A percentile compares a stretch with the other conserved stretches of the same genome.
Conservation (phyloP, 2,113 vertebrate species). For the Saccopteryx bilineata region DNA sequence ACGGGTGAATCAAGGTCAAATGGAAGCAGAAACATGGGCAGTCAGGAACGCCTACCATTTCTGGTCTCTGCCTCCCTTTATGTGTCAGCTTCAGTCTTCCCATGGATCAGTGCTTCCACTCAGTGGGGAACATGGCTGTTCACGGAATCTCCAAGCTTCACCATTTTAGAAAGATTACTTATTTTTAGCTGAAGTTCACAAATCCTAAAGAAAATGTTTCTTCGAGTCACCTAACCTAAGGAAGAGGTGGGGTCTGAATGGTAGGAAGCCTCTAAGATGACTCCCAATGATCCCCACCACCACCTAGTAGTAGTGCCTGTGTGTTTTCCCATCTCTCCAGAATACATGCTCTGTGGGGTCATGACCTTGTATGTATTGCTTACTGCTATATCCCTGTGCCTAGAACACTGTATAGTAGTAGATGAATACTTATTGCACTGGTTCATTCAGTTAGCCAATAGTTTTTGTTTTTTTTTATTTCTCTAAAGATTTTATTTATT, state of each 20-base stretch:
- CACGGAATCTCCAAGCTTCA: not conserved
- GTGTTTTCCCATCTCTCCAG: not conserved
- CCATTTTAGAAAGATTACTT: not conserved
- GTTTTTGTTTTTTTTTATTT: not conserved
- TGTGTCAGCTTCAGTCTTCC: not conserved
- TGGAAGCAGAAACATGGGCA: not conserved
- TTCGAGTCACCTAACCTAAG: not conserved
- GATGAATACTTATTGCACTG: not conserved
- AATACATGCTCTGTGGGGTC: not conserved
- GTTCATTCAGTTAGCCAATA: not conserved
- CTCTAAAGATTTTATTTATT: no score
- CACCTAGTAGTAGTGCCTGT: not conserved
- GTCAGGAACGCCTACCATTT: not conserved
- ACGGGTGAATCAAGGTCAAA: not conserved
- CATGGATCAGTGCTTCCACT: not conserved
- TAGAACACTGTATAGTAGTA: not conserved
- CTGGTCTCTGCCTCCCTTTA: not conserved
- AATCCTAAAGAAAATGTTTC: slow-evolving; percentile 13
- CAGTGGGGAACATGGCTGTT: not conserved
- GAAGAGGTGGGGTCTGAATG: not conserved
- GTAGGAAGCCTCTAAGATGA: not conserved
- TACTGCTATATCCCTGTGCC: not conserved
- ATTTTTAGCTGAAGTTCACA: not conserved
- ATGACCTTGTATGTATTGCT: not conserved
- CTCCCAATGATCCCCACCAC: rapidly evolving